Evolutionary conservation across 2,888 invertebrate species (phyloP).

Genomic region (Athalia cordata): DNA sequence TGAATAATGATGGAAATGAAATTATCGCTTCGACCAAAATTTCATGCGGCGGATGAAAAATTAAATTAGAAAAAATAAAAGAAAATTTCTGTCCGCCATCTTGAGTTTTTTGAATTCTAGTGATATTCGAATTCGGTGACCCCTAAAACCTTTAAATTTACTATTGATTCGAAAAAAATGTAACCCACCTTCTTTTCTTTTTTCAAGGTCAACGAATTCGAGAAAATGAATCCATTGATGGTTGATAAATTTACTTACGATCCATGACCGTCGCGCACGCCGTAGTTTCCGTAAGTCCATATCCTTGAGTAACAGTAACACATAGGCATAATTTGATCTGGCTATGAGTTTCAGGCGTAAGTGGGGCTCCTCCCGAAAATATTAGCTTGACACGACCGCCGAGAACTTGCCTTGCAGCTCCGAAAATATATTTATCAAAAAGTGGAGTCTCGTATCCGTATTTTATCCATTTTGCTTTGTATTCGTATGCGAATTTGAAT

Average conservation of each 20-base stretch:
- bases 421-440: slow-evolving; percentile 78
- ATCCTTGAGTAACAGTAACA: slow-evolving; percentile 92
- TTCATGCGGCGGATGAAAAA: neutral
- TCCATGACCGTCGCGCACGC: slow-evolving; percentile 94
- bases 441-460: slow-evolving; percentile 89
- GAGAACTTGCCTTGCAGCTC: slow-evolving; percentile 82
- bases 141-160: too few species aligned
- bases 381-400: slow-evolving; percentile 93
- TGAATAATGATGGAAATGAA: slow-evolving; percentile 49
- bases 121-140: too few species aligned
- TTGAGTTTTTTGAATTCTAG: too few species aligned
- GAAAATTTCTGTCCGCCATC: neutral
- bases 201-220: neutral
- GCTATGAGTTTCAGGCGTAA: slow-evolving; percentile 95
- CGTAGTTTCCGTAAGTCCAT: slow-evolving; percentile 97
- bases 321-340: slow-evolving; percentile 95
- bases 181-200: neutral
- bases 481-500: slow-evolving; percentile 95
- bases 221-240: neutral
- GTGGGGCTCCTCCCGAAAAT: slow-evolving; percentile 95
- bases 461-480: slow-evolving; percentile 91
- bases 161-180: too few species aligned
- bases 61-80: neutral
- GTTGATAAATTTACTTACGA: slow-evolving; percentile 74
- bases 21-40: neutral